A percentile compares a stretch with the other conserved stretches of the same genome.
Evolutionary conservation across 2,113 vertebrate genomes (phyloP).

Genomic region (Gasterosteus aculeatus): DNA sequence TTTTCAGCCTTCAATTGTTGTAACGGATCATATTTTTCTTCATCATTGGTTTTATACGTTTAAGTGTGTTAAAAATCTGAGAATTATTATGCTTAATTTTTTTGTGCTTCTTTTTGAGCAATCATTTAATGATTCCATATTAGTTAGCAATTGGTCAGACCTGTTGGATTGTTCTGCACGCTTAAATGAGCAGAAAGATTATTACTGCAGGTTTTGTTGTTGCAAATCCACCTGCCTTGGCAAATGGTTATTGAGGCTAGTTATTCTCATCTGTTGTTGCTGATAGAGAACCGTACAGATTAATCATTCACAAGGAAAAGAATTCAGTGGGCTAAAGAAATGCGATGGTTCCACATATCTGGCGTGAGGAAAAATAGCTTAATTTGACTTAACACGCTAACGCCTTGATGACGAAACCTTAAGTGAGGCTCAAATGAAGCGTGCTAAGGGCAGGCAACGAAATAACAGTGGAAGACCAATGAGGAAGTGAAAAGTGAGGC

Average conservation of each 20-base stretch:
- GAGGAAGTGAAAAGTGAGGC: slow-evolving; percentile 76
- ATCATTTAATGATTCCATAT: neutral
- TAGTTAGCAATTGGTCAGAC: slow-evolving; percentile 9
- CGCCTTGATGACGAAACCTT: slow-evolving; percentile 71
- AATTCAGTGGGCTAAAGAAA: slow-evolving; percentile 35
- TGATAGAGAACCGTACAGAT: slow-evolving; percentile 53
- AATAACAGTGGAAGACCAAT: slow-evolving; percentile 59
- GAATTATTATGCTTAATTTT: neutral
- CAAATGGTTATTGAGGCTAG: slow-evolving; percentile 16
- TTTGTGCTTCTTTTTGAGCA: slow-evolving; percentile 12
- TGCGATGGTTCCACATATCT: slow-evolving; percentile 42
- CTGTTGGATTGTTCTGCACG: slow-evolving; percentile 54
- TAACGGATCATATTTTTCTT: neutral
- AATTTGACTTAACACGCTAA: slow-evolving; percentile 76
- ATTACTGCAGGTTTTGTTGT: slow-evolving; percentile 58
- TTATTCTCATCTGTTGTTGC: slow-evolving; percentile 51
- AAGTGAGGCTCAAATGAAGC: slow-evolving; percentile 77
- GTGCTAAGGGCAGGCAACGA: slow-evolving; percentile 60
- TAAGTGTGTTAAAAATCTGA: neutral
- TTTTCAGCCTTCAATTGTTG: neutral
- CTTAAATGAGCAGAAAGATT: slow-evolving; percentile 64
- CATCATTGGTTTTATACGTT: neutral
- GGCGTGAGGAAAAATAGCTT: slow-evolving; percentile 65
- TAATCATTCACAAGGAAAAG: slow-evolving; percentile 55
- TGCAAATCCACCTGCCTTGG: slow-evolving; percentile 61